Conservation (phyloP, 2,797 vertebrate species). For the Dallia pectoralis region DNA sequence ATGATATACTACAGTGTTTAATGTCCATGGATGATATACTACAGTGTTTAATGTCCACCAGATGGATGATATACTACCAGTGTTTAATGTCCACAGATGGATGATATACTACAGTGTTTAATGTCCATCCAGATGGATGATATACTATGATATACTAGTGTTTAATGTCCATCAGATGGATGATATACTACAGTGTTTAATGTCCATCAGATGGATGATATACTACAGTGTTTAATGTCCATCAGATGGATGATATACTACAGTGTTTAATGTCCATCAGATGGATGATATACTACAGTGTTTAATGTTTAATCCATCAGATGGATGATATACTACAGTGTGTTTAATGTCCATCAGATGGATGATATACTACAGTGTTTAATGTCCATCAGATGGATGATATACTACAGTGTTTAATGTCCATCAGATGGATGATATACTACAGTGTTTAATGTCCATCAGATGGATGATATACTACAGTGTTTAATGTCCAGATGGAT, state of each 20-base stretch:
- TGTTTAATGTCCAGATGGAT: constrained; percentile 80
- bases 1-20: constrained; percentile 91
- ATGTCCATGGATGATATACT: too few relatives aligned
- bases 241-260: too few relatives aligned
- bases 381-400: too few relatives aligned
- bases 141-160: constrained; percentile 87
- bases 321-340: constrained; percentile 93
- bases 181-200: constrained; percentile 78
- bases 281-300: constrained; percentile 95
- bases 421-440: constrained; percentile 99
- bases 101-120: constrained; percentile 80
- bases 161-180: too few relatives aligned
- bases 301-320: too few relatives aligned
- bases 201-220: constrained; percentile 94
- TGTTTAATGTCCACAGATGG: too few relatives aligned
- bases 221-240: too few relatives aligned
- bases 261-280: constrained; percentile 74
- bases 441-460: too few relatives aligned
- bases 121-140: constrained; percentile 92
- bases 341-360: constrained; percentile 82
- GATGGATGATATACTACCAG: constrained; percentile 99
- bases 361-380: constrained; percentile 92
- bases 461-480: too few relatives aligned
- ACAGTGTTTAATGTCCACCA: constrained; percentile 73
- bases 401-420: constrained; percentile 74